A percentile compares a stretch with the other conserved stretches of the same genome.
phyloP scores from a whole-genome alignment of 2,888 invertebrate species.

The Lasius fuliginosus region DNA sequence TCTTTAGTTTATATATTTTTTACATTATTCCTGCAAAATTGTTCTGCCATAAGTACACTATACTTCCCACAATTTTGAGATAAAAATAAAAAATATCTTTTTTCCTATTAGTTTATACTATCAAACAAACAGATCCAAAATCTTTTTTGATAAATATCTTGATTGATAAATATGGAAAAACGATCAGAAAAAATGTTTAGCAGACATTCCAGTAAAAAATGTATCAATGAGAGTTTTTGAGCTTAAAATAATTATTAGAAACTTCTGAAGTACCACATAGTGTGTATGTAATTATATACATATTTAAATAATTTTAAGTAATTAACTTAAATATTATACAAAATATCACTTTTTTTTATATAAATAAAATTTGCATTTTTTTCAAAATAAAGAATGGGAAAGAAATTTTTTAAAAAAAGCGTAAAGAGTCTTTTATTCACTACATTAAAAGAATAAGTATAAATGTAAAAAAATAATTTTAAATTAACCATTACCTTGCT shows the following conservation, averaged over 20 bases:
- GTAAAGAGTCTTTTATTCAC: background rate
- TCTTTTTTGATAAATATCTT: too few species aligned
- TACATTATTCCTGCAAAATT: constrained; percentile 73
- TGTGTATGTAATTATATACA: constrained; percentile 5
- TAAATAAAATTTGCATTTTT: background rate
- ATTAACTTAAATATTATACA: background rate
- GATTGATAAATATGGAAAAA: constrained; percentile 26
- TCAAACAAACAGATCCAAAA: background rate
- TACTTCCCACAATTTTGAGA: constrained; percentile 46
- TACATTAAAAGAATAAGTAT: constrained; percentile 9
- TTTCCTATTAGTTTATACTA: constrained; percentile 14
- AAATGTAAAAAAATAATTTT: constrained; percentile 32
- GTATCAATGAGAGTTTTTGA: background rate
- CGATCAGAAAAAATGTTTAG: constrained; percentile 1
- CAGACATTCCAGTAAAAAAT: constrained; percentile 29
- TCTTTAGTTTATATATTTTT: constrained; percentile 70
- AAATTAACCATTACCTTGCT: constrained; percentile 33
- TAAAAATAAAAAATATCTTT: constrained; percentile 33
- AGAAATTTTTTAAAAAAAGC: background rate
- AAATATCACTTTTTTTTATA: background rate
- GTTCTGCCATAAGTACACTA: constrained; percentile 64
- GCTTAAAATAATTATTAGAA: constrained; percentile 13
- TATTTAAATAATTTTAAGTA: constrained; percentile 10
- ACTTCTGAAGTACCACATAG: background rate
- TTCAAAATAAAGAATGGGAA: background rate